Conservation (phyloP, 2,888 invertebrate genomes). For the Lasioglossum lativentre region DNA sequence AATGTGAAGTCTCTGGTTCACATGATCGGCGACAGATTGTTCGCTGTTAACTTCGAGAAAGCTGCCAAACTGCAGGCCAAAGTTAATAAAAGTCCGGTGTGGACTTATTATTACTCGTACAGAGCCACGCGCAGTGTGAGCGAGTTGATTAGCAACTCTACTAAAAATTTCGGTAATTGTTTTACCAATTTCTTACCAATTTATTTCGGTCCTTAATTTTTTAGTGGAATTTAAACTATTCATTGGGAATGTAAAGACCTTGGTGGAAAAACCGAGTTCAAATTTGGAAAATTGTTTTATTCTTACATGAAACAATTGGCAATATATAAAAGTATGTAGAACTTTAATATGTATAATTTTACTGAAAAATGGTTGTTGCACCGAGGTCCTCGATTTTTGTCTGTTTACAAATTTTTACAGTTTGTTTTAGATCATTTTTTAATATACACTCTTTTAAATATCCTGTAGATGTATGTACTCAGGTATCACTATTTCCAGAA, state of each 20-base stretch:
- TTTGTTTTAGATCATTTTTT: neutral
- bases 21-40: slow-evolving; percentile 88
- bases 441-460: too few species aligned
- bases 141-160: slow-evolving; percentile 83
- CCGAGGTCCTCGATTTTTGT: neutral
- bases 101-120: slow-evolving; percentile 87
- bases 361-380: neutral
- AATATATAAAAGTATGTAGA: too few species aligned
- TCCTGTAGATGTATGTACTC: neutral
- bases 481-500: neutral
- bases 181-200: neutral
- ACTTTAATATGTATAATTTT: neutral
- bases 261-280: neutral
- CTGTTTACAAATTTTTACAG: neutral
- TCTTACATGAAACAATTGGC: too few species aligned
- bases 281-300: too few species aligned
- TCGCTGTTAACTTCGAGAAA: slow-evolving; percentile 86
- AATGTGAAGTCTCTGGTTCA: slow-evolving; percentile 78
- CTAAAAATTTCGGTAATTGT: slow-evolving; percentile 32
- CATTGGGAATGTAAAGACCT: neutral
- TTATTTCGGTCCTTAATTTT: neutral
- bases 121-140: slow-evolving; percentile 86
- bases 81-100: slow-evolving; percentile 86
- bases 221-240: neutral
- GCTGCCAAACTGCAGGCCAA: slow-evolving; percentile 86